These are phyloP conservation scores for Troglohyphantes excavatus DNA, from an alignment of 2,888 invertebrate genomes.

Conservation along the genomic window DNA sequence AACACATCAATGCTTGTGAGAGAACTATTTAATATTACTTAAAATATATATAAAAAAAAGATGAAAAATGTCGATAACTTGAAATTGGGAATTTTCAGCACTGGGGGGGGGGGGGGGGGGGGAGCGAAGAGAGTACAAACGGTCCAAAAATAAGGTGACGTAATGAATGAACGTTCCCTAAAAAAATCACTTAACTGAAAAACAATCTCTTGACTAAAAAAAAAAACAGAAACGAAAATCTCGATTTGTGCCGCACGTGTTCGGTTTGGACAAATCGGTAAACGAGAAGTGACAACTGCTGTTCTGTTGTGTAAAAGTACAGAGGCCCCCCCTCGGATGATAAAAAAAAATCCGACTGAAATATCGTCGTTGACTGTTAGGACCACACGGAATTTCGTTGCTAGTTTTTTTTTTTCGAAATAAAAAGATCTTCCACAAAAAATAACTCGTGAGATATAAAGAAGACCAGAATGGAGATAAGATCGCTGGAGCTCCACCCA, in stretches of 20 bases:
- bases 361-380: conserved; percentile 44
- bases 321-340: neutral
- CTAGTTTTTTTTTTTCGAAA: neutral
- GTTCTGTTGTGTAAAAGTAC: conserved; percentile 37
- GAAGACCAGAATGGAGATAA: conserved; percentile 11
- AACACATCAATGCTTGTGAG: no score
- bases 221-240: conserved; percentile 2
- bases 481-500: conserved; percentile 60
- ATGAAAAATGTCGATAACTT: no score
- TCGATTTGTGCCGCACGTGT: conserved; percentile 30
- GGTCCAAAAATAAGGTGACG: no score
- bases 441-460: neutral
- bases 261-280: conserved; percentile 60
- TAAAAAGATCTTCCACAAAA: conserved; percentile 6
- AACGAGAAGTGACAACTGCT: conserved; percentile 66
- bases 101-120: no score
- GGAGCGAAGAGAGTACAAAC: no score
- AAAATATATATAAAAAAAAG: no score
- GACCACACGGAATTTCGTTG: conserved; percentile 59
- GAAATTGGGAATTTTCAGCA: no score
- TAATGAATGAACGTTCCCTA: no score
- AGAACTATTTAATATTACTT: no score
- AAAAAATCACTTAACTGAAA: no score
- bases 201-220: conserved; percentile 4
- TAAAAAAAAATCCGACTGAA: conserved; percentile 25